Evolutionary conservation across 1,140 invertebrate species (phyloP).

Genomic region (Macrobrachium nipponense): DNA sequence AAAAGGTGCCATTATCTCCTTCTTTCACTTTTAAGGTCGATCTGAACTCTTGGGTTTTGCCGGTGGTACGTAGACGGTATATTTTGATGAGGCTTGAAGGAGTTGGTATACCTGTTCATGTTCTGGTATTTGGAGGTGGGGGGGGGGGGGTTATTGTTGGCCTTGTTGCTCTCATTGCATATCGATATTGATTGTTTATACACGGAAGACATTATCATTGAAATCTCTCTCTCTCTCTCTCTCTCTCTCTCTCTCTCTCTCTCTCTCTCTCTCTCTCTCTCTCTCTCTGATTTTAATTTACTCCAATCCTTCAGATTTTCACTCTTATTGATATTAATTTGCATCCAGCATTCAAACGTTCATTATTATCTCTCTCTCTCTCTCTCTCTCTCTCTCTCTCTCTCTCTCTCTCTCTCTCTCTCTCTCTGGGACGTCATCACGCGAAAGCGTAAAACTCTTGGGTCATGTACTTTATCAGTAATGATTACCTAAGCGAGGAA

Average conservation of each 20-base stretch:
- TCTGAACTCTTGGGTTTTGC: no score
- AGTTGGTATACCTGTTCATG: no score
- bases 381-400: not conserved
- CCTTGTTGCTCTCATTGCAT: not conserved
- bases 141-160: no score
- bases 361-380: not conserved
- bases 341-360: not conserved
- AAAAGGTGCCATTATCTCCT: no score
- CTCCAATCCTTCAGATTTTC: no score
- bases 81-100: no score
- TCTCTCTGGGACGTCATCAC: not conserved
- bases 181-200: not conserved
- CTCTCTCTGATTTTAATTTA: not conserved
- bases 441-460: no score
- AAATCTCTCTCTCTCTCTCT: not conserved
- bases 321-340: not conserved
- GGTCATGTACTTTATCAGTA: no score
- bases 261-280: not conserved
- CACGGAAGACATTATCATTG: not conserved
- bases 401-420: conserved; percentile 14
- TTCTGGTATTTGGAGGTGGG: no score
- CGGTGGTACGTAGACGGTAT: no score
- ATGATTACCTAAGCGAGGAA: no score
- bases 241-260: not conserved
- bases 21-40: no score